phyloP scores from a whole-genome alignment of 2,797 vertebrate genomes.

The Diplodus puntazzo region DNA sequence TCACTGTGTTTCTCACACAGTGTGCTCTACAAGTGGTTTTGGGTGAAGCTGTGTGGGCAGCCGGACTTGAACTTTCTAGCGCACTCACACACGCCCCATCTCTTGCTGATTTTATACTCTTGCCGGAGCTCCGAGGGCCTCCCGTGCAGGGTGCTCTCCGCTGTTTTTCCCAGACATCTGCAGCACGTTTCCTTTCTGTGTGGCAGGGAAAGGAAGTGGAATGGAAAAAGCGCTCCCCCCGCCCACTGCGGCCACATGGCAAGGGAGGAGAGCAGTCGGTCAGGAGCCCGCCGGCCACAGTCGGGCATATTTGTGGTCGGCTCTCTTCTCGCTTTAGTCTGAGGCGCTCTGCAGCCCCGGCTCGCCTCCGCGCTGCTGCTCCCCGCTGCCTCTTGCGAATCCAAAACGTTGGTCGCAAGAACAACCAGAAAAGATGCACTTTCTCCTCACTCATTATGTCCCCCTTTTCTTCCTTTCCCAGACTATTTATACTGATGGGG shows the following conservation, averaged over 20 bases:
- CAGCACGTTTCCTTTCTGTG: constrained; percentile 81
- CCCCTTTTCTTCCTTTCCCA: constrained; percentile 43
- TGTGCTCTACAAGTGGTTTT: background rate
- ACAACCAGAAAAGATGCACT: constrained; percentile 64
- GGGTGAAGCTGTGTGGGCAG: background rate
- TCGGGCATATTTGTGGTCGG: constrained; percentile 87
- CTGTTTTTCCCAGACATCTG: constrained; percentile 81
- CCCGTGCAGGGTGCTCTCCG: constrained; percentile 35
- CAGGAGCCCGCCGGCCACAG: constrained; percentile 85
- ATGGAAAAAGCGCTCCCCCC: constrained; percentile 82
- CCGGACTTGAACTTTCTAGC: constrained; percentile 2
- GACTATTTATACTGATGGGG: constrained; percentile 73
- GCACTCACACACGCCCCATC: constrained; percentile 1
- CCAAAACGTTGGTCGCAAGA: constrained; percentile 36
- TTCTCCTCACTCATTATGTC: constrained; percentile 66
- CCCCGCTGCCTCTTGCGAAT: constrained; percentile 40
- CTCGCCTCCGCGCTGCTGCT: constrained; percentile 36
- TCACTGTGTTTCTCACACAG: background rate
- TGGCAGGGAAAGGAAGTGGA: constrained; percentile 79
- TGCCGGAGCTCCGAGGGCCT: constrained; percentile 31
- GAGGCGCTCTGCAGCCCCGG: constrained; percentile 42
- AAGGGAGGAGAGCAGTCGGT: constrained; percentile 83
- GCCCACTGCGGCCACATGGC: constrained; percentile 77
- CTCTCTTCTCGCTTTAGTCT: constrained; percentile 76
- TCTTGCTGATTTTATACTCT: constrained; percentile 26